Evolutionary conservation across 2,797 vertebrate genomes (phyloP), one percentile per base, ranked within the genome.

Genomic region (Strix occidentalis): DNA sequence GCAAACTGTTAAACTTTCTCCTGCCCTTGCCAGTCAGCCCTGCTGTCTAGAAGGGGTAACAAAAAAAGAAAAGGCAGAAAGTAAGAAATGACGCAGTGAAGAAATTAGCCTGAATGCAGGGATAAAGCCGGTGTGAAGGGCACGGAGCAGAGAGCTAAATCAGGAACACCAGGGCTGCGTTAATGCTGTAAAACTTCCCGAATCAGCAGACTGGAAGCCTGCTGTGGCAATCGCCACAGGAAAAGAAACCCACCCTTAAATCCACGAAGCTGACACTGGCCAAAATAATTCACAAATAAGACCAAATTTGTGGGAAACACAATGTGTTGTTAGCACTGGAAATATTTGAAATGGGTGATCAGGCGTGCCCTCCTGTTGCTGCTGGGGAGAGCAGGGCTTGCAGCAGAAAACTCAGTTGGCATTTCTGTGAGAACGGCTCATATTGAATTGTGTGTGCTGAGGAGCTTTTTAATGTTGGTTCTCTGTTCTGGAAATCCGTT

Each of bases 171-270:
- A 61, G 74, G 80, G 60, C 87, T 95, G 79, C 5, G 10, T 95
- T 95, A 94, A 76, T 82, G 74, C 69, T 87, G 64, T 82, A 86
- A 91, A 93, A 72, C 56, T 72, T 83, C 58, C 39, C 9, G 28
- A 90, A 95, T 94, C 92, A 95, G 92, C 93, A 96, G 66, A 46
- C 75, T 79, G 71, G 78, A 83, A 91, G 75, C 78, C 71, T 87
- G 29, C 90, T 96, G 89, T 95, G 92, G 74, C 54, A 76, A 2
- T 84, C 0, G 7, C 85, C 54, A 31, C 46, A 65, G 90, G 77
- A 87, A 90, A 58, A 69, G 66, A 93, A 96, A 80, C 89, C 89
- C 75, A 89, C 70, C 81, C 71, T 91, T 86, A 83, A 93, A 83
- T 89, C 69, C 65, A 18, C 2, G 26, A 81, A 81, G 39, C 57